Conservation (phyloP, 2,797 vertebrate genomes). For the Rousettus madagascariensis region DNA sequence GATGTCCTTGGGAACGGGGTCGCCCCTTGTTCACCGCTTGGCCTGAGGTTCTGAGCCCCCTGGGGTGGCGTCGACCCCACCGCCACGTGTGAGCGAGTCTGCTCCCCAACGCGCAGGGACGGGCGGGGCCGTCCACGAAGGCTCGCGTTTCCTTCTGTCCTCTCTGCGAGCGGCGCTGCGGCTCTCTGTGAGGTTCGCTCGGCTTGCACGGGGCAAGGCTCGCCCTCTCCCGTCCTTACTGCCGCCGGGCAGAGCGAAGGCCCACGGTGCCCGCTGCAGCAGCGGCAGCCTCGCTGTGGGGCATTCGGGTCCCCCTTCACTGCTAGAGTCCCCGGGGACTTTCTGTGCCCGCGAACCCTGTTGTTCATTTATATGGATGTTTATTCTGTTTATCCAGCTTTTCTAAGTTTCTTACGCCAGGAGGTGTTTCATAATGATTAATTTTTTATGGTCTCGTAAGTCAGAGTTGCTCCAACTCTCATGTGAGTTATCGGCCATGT, state of each 20-base stretch:
- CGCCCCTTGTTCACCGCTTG: background rate
- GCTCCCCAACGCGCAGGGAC: background rate
- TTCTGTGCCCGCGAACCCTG: background rate
- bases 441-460: background rate
- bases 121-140: too few species aligned
- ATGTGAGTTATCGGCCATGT: background rate
- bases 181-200: background rate
- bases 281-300: background rate
- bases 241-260: background rate
- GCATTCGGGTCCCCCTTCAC: background rate
- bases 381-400: background rate
- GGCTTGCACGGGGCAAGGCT: accelerated
- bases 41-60: background rate
- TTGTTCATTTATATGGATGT: background rate
- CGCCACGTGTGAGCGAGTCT: background rate
- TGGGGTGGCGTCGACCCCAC: background rate
- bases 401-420: background rate
- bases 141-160: too few species aligned
- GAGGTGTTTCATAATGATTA: background rate
- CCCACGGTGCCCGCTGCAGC: accelerated
- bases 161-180: background rate
- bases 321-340: background rate
- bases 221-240: background rate
- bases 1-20: background rate
- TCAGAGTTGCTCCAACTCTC: background rate